These are phyloP conservation scores for Morpho deidamia DNA, from an alignment of 2,888 invertebrate genomes.

Conservation along the genomic window DNA sequence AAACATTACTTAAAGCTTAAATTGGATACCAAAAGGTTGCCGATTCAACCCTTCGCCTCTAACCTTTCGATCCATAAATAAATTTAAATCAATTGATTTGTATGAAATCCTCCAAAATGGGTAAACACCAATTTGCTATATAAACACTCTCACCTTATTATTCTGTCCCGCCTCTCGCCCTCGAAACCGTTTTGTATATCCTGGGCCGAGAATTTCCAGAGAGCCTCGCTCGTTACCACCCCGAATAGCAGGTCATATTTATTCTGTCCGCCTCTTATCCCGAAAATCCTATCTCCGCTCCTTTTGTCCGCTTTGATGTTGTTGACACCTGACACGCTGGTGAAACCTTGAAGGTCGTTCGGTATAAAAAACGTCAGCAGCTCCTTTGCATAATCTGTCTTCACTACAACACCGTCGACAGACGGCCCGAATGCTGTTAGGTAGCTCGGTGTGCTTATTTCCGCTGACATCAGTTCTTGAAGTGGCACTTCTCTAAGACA, in stretches of 20 bases:
- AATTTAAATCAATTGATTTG: constrained; percentile 1
- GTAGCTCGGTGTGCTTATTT: constrained; percentile 88
- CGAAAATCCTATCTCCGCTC: constrained; percentile 79
- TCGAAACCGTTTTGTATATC: constrained; percentile 93
- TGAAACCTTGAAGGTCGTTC: constrained; percentile 81
- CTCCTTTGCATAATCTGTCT: constrained; percentile 91
- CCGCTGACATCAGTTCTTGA: constrained; percentile 85
- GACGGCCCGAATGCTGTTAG: constrained; percentile 94
- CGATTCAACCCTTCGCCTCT: not conserved
- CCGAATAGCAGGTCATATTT: constrained; percentile 94
- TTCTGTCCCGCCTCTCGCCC: constrained; percentile 91
- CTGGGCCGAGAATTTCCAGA: constrained; percentile 92
- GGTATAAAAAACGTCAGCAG: constrained; percentile 84
- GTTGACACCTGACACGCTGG: constrained; percentile 79
- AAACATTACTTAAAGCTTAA: not conserved
- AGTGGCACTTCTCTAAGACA: constrained; percentile 88
- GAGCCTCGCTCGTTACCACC: constrained; percentile 93
- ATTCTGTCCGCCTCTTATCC: constrained; percentile 76
- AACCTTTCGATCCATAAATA: constrained; percentile 2
- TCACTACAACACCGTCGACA: constrained; percentile 95
- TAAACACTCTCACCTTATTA: constrained; percentile 81
- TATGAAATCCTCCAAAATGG: constrained; percentile 8
- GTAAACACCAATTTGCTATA: constrained; percentile 62
- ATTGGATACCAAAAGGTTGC: not conserved
- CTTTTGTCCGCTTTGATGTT: constrained; percentile 80